Conservation (phyloP, 1,140 invertebrate species). For the Piezodorus guildinii region DNA sequence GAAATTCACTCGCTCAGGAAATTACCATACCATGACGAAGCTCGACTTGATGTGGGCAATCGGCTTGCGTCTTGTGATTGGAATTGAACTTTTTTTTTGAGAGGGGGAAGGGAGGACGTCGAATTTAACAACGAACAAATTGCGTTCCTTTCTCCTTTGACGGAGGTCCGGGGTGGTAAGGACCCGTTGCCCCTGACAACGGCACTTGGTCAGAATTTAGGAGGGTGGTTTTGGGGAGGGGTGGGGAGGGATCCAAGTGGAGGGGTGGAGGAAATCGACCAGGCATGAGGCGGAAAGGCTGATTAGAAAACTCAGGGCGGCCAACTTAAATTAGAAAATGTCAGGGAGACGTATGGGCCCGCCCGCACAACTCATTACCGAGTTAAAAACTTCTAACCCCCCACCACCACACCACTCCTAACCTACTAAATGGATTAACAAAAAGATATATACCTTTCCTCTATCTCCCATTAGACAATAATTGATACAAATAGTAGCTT, state of each 20-base stretch:
- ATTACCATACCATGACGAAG: too few relatives aligned
- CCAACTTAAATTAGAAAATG: constrained; percentile 14
- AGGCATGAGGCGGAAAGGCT: constrained; percentile 6
- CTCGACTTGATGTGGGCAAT: too few relatives aligned
- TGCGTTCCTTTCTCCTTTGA: too few relatives aligned
- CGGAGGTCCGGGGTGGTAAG: too few relatives aligned
- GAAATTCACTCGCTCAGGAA: too few relatives aligned
- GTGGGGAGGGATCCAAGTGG: not conserved
- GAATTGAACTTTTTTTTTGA: too few relatives aligned
- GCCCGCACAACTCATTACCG: constrained; percentile 4
- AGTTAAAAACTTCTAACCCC: constrained; percentile 10
- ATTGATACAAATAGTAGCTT: not conserved
- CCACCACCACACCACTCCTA: not conserved
- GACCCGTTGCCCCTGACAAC: too few relatives aligned
- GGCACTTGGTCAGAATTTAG: too few relatives aligned
- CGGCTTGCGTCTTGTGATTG: too few relatives aligned
- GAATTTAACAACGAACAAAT: too few relatives aligned
- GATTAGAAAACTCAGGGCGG: constrained; percentile 12
- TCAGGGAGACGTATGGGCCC: constrained; percentile 13
- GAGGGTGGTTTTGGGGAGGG: not conserved
- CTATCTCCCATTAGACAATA: not conserved
- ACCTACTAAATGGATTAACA: constrained; percentile 2
- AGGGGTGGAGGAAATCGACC: constrained; percentile 8
- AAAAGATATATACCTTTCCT: constrained; percentile 1
- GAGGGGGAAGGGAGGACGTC: too few relatives aligned